Evolutionary conservation across 1,140 invertebrate species (phyloP).

Genomic region (Lasioglossum baleicum): DNA sequence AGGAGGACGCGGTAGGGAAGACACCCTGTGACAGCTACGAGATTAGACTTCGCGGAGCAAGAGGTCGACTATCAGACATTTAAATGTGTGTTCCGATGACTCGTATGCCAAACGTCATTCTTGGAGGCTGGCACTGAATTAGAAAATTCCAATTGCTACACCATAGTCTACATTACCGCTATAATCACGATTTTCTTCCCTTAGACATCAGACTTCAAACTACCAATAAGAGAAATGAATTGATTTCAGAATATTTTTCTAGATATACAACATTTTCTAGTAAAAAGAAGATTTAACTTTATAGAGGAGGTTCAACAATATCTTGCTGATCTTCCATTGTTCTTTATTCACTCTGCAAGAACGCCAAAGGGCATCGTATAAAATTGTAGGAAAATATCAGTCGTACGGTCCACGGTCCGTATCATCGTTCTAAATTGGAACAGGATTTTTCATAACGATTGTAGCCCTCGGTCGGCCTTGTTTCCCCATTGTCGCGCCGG

Average conservation of each 20-base stretch:
- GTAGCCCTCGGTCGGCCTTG: neutral
- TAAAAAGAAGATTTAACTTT: too few relatives aligned
- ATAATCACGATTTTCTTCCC: too few relatives aligned
- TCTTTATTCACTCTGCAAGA: too few relatives aligned
- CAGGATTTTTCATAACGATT: neutral
- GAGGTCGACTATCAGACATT: neutral
- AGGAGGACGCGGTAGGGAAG: conserved; percentile 23
- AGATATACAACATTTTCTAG: too few relatives aligned
- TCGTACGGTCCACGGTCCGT: neutral
- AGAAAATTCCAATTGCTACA: neutral
- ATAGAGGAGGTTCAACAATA: too few relatives aligned
- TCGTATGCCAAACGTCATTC: neutral
- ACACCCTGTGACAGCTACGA: conserved; percentile 23
- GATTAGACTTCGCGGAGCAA: conserved; percentile 3
- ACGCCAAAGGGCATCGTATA: neutral
- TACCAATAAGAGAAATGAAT: too few relatives aligned
- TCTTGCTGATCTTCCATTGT: too few relatives aligned
- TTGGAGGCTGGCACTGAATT: too few relatives aligned
- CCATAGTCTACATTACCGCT: too few relatives aligned
- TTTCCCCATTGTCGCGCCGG: conserved; percentile 25
- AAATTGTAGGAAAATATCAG: too few relatives aligned
- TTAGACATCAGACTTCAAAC: too few relatives aligned
- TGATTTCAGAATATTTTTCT: too few relatives aligned
- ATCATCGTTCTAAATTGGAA: neutral
- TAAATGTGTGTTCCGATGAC: neutral